These are phyloP conservation scores for Maconellicoccus hirsutus DNA, from an alignment of 1,140 invertebrate genomes.

Conservation along the genomic window DNA sequence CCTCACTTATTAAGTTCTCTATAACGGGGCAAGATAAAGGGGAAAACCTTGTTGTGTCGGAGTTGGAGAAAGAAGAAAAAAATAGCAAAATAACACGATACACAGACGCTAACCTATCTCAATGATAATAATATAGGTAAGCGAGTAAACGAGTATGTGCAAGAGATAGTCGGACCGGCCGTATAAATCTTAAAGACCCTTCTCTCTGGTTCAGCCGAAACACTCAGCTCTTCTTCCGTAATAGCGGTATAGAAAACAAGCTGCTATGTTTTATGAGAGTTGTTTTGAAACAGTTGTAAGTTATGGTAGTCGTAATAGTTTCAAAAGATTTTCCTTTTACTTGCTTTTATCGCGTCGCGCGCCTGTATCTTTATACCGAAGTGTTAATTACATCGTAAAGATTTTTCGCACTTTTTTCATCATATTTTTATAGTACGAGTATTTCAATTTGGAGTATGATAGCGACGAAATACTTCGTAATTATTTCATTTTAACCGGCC, in stretches of 20 bases:
- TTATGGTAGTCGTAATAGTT: conserved; percentile 6
- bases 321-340: not conserved
- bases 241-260: not conserved
- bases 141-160: conserved; percentile 2
- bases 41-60: no score
- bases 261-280: not conserved
- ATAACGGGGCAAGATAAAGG: no score
- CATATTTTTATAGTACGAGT: no score
- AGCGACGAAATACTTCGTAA: no score
- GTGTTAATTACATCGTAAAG: no score
- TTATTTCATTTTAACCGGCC: no score
- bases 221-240: not conserved
- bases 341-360: not conserved
- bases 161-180: conserved; percentile 1
- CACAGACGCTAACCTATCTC: not conserved
- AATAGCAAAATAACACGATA: conserved; percentile 1
- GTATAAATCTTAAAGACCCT: conserved; percentile 9
- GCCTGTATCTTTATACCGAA: no score
- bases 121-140: conserved; percentile 10
- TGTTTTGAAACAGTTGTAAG: not conserved
- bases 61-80: not conserved
- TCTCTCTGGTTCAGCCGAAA: conserved; percentile 5
- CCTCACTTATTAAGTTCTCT: no score
- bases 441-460: no score
- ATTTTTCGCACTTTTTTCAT: no score